phyloP scores from a whole-genome alignment of 2,113 vertebrate species.

The Paedocypris sp. region DNA sequence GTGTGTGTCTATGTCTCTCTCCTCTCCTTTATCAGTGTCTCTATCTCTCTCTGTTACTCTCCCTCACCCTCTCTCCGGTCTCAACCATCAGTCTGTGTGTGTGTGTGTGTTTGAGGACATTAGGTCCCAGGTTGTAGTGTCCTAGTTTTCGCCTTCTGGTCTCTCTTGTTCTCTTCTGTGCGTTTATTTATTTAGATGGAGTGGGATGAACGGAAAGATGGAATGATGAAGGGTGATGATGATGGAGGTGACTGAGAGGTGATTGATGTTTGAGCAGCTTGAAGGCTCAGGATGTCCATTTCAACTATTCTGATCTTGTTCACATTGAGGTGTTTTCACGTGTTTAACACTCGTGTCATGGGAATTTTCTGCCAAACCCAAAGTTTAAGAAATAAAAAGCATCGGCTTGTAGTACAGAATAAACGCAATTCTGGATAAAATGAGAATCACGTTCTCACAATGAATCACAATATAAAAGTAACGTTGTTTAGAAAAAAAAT shows the following conservation, averaged over 20 bases:
- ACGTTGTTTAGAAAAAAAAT: too few species aligned
- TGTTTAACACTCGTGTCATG: too few species aligned
- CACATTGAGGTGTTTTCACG: too few species aligned
- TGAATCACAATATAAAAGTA: too few species aligned
- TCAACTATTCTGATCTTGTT: too few species aligned
- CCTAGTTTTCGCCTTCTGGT: conserved; percentile 25
- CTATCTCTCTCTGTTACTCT: background rate
- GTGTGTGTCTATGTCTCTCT: conserved; percentile 8
- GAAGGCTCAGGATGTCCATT: too few species aligned
- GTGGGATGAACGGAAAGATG: conserved; percentile 7
- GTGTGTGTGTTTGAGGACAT: background rate
- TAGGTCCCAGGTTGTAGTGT: conserved; percentile 31
- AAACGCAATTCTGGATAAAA: too few species aligned
- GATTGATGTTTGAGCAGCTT: conserved; percentile 2
- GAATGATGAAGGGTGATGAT: conserved; percentile 12
- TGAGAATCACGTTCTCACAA: too few species aligned
- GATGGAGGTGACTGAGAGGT: background rate
- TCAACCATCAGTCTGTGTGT: too few species aligned
- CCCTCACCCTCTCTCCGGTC: background rate
- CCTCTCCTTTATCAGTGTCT: background rate
- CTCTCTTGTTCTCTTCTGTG: background rate
- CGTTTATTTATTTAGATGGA: conserved; percentile 31
- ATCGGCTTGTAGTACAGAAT: too few species aligned
- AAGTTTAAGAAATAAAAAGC: too few species aligned
- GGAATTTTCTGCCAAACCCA: too few species aligned